Evolutionary conservation across 2,113 vertebrate genomes (phyloP).

Genomic region (Anguilla rostrata): DNA sequence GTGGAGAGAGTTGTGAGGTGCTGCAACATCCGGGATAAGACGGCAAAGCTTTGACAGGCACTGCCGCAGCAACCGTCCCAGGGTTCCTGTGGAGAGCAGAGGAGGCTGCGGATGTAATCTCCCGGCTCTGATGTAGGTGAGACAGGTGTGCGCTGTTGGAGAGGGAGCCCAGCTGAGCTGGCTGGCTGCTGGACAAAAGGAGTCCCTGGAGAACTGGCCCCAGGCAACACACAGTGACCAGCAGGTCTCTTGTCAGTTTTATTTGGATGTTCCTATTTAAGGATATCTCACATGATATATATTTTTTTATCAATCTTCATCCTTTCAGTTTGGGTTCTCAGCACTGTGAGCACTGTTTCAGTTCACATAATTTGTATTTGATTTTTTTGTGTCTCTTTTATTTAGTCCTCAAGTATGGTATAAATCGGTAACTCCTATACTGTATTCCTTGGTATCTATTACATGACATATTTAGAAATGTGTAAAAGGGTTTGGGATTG

Average conservation of each 20-base stretch:
- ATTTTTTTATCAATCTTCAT: not conserved
- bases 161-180: not conserved
- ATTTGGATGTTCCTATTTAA: not conserved
- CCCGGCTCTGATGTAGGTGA: not conserved
- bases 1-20: not conserved
- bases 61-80: not conserved
- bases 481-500: too few relatives aligned
- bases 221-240: not conserved
- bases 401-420: not conserved
- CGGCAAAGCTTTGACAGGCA: not conserved
- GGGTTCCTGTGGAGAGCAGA: not conserved
- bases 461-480: too few relatives aligned
- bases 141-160: not conserved
- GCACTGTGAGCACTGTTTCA: not conserved
- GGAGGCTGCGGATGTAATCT: not conserved
- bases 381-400: not conserved
- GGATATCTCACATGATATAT: not conserved
- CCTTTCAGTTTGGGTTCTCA: not conserved
- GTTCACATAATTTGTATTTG: not conserved
- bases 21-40: not conserved
- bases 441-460: too few relatives aligned
- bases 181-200: not conserved
- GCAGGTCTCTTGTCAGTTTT: not conserved
- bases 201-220: not conserved
- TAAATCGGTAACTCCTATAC: too few relatives aligned